Conservation (phyloP, 2,797 vertebrate species). For the Sorex maritimensis region DNA sequence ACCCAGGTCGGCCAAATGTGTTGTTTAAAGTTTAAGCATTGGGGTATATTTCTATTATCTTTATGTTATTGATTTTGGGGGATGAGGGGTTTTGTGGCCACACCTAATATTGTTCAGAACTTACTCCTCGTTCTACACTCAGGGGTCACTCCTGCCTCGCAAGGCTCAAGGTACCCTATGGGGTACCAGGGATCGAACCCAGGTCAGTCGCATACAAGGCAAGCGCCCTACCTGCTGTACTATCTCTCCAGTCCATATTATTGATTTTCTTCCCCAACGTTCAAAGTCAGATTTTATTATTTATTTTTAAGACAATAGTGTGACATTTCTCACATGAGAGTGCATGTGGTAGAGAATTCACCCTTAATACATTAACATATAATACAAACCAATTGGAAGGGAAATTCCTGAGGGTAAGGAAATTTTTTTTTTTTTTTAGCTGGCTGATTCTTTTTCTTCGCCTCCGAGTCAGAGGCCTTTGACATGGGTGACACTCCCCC, state of each 20-base stretch:
- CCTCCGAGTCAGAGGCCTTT: neutral
- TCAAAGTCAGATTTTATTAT: neutral
- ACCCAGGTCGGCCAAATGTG: too few relatives aligned
- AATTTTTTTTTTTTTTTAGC: too few relatives aligned
- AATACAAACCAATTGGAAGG: neutral
- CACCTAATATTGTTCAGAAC: too few relatives aligned
- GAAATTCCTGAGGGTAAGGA: neutral
- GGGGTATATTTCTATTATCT: neutral
- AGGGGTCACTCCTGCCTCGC: too few relatives aligned
- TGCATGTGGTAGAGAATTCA: neutral
- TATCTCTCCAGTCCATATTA: too few relatives aligned
- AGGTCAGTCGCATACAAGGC: too few relatives aligned
- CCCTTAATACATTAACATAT: neutral
- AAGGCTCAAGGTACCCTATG: too few relatives aligned
- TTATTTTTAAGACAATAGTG: constrained; percentile 23
- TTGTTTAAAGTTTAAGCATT: neutral
- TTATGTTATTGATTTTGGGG: neutral
- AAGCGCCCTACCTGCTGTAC: too few relatives aligned
- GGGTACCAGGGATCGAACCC: too few relatives aligned
- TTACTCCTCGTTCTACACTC: too few relatives aligned
- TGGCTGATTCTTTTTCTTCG: neutral
- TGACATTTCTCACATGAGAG: constrained; percentile 29
- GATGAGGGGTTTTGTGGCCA: too few relatives aligned
- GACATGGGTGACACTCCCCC: neutral
- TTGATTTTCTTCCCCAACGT: too few relatives aligned